Evolutionary conservation across 2,113 vertebrate species (phyloP).

Genomic region (Bos javanicus): DNA sequence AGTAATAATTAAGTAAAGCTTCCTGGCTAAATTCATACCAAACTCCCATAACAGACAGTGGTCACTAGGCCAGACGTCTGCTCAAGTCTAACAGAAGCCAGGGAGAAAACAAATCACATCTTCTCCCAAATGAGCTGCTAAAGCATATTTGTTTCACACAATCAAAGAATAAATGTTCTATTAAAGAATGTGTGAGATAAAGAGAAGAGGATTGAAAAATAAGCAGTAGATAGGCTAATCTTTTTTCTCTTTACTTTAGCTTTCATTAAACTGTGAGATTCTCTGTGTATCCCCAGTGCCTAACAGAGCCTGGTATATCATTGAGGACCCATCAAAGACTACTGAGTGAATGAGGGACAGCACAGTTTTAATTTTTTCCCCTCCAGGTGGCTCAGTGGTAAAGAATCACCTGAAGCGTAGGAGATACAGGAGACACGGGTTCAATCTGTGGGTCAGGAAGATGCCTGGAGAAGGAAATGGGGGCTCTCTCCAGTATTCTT

Average conservation of each 20-base stretch:
- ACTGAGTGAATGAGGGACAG: not conserved
- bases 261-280: not conserved
- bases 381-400: not conserved
- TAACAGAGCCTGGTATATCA: not conserved
- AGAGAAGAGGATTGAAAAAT: not conserved
- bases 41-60: not conserved
- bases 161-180: not conserved
- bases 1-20: not conserved
- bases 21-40: not conserved
- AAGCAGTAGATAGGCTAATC: conserved; percentile 8
- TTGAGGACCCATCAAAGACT: not conserved
- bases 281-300: not conserved
- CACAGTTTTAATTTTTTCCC: not conserved
- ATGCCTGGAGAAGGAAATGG: not conserved
- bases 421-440: not conserved
- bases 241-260: not conserved
- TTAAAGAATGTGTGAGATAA: not conserved
- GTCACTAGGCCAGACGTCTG: not conserved
- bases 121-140: not conserved
- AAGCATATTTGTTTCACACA: conserved; percentile 44
- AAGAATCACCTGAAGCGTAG: not conserved
- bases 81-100: not conserved
- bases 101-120: conserved; percentile 41
- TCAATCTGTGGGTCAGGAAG: not conserved
- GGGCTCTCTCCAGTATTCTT: not conserved